Conservation (phyloP, 2,797 vertebrate species). For the Rachycentron canadum region DNA sequence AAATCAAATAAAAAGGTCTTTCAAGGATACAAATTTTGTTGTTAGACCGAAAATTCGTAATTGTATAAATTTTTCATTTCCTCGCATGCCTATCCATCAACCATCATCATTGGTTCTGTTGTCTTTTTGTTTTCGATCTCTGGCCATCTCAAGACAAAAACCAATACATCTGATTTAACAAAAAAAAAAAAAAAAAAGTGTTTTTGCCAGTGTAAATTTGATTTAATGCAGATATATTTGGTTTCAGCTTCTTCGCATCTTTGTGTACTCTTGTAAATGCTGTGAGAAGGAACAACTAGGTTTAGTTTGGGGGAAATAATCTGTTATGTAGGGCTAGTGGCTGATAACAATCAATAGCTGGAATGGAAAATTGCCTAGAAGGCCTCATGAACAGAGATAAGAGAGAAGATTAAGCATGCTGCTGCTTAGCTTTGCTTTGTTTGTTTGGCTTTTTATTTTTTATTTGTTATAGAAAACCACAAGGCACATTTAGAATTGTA, state of each 20-base stretch:
- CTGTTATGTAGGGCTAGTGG: constrained; percentile 81
- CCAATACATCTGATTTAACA: constrained; percentile 4
- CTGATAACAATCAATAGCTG: constrained; percentile 89
- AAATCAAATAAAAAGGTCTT: neutral
- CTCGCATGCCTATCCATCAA: neutral
- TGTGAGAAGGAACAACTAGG: constrained; percentile 56
- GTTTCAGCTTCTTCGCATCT: constrained; percentile 22
- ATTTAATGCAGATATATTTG: constrained; percentile 20
- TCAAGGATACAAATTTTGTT: neutral
- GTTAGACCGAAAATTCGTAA: neutral
- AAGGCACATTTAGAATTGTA: too few species aligned
- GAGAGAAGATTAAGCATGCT: constrained; percentile 85
- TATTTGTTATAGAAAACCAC: constrained; percentile 23
- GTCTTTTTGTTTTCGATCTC: neutral
- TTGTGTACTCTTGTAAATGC: constrained; percentile 55
- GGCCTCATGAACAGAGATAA: constrained; percentile 88
- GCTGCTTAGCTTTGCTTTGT: constrained; percentile 73
- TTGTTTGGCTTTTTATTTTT: constrained; percentile 69
- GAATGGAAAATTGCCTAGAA: constrained; percentile 89
- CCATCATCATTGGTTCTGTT: neutral
- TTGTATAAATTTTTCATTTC: neutral
- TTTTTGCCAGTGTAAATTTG: constrained; percentile 9
- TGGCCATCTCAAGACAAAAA: neutral
- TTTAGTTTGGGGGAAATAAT: constrained; percentile 85
- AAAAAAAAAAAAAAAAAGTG: neutral